Percentiles rank a stretch among this genome's conserved stretches.
phyloP scores from a whole-genome alignment of 2,113 vertebrate species.

The Saguinus midas region DNA sequence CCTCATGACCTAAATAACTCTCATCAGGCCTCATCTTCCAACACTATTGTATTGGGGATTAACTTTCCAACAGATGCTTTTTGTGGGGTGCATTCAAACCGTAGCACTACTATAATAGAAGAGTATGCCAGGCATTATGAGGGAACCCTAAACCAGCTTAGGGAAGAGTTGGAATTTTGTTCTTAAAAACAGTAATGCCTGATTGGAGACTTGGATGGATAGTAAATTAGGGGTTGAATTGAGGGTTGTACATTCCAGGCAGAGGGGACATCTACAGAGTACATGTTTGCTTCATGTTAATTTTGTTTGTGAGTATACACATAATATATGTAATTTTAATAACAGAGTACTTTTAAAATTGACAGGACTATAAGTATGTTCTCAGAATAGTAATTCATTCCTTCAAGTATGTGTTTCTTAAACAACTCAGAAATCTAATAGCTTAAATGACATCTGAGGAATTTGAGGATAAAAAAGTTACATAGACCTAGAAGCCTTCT shows the following conservation, averaged over 20 bases:
- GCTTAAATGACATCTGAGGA: constrained; percentile 1
- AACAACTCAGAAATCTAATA: neutral
- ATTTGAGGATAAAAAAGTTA: constrained; percentile 24
- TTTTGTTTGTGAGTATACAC: neutral
- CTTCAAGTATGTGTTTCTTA: constrained; percentile 23
- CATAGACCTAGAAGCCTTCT: neutral
- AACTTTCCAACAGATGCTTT: neutral
- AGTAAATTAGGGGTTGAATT: neutral
- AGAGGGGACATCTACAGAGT: neutral
- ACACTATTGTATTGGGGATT: neutral
- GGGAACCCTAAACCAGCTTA: neutral
- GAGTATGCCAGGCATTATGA: neutral
- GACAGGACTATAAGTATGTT: neutral
- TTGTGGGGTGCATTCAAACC: neutral
- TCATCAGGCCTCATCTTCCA: neutral
- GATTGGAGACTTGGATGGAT: neutral
- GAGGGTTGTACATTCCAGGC: neutral
- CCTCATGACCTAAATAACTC: neutral
- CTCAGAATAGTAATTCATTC: constrained; percentile 21
- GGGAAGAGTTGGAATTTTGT: neutral
- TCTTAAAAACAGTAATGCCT: neutral
- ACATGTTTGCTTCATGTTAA: neutral
- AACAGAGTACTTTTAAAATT: constrained; percentile 24
- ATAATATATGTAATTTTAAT: neutral
- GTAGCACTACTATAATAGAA: neutral